Base-by-base conservation (phyloP, 2,888 invertebrate species). In the Polyommatus icarus region DNA sequence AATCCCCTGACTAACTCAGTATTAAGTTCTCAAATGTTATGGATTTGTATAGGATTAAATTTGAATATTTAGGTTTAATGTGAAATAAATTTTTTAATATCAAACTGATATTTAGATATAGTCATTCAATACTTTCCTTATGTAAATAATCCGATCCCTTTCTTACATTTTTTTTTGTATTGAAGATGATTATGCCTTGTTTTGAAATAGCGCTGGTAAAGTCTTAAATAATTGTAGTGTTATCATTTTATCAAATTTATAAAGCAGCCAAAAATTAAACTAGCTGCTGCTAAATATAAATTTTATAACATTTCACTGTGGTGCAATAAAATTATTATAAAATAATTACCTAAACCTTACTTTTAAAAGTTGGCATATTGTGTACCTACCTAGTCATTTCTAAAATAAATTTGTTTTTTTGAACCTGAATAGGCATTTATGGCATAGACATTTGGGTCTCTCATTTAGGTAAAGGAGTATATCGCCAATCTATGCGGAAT, bases 11-110 rank as follows among this genome's bases (percentile, higher is more conserved):
- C 88, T 87, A 84, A 88, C 87, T 89, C 93, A 93, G 93, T 94
- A 93, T 93, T 94, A 92, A 92, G 91, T 92, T 92, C 89, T 91
- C 89, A 92, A 91, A 88, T 83, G 90, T 89, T 87, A 83, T 77
- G 73, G 73, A 61, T 61, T 83, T 86, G 83, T 80, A 80, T 91
- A 92, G 90, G 91, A 80, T 85, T 91, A 90, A 85, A 86, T 85
- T 87, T 88, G 86, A 86, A 89, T 86, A 87, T 86, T 80, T 92
- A 92, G 91, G 92, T 83, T 88, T 87, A 85, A 81, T 85, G 90
- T 91, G 89, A 90, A 93, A 92, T 91, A 92, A 87, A 93, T 90
- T 84, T 87, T 87, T 83, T 89, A 89, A 91, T 88, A 90, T 50
- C 75, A 50, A 75, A 75, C 75, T 10, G 75, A 75, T 75, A 75